Base-by-base conservation (phyloP, 2,888 invertebrate genomes). In the Sphaeridia pumilis region DNA sequence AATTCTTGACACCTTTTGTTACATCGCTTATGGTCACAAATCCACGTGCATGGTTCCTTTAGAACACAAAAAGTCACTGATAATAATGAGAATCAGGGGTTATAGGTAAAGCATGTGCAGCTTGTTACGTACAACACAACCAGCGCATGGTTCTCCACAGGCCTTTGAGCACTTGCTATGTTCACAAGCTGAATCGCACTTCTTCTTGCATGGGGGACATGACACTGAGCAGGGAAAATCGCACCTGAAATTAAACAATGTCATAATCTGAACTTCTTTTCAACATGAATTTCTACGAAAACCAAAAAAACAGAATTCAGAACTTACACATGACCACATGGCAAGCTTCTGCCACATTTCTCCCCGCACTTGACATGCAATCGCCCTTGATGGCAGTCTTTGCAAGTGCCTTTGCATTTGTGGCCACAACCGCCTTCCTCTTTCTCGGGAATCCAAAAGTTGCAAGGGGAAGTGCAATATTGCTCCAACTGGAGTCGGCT, bases 311-410 rank as follows among this genome's bases (percentile, higher is more conserved):
- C 14, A 36, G 25, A 22, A 31, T 36, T n/a, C 28, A 28, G 17
- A 27, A 60, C 70, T 70, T 65, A 77, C 75, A 72, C 69, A 66
- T 82, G 82, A 27, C 79, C 78, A 67, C 83, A 82, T 44, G 82
- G 74, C 55, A 81, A 73, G 12, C 67, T 61, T 46, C 73, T 73
- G 4, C 72, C 71, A 68, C 83, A 84, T 20, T 70, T 68, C 60
- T 75, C 71, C 28, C 61, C 58, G 68, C 82, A 83, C 21, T 74
- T 69, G 52, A 63, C 66, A 68, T 83, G 83, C 50, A 82, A 67
- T 7, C 80, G 73, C 36, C 79, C 79, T 65, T 76, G 76, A 31
- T 61, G 67, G 68, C 82, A 82, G 44, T 67, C 57, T 2, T 75
- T 72, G 68, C 80, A 80, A 4, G 72, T 4, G 59, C 54, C 55